Percentiles rank a stretch among this genome's conserved stretches.
These are phyloP conservation scores for Stomorhina lunata DNA, from an alignment of 2,888 invertebrate genomes.

Conservation along the genomic window DNA sequence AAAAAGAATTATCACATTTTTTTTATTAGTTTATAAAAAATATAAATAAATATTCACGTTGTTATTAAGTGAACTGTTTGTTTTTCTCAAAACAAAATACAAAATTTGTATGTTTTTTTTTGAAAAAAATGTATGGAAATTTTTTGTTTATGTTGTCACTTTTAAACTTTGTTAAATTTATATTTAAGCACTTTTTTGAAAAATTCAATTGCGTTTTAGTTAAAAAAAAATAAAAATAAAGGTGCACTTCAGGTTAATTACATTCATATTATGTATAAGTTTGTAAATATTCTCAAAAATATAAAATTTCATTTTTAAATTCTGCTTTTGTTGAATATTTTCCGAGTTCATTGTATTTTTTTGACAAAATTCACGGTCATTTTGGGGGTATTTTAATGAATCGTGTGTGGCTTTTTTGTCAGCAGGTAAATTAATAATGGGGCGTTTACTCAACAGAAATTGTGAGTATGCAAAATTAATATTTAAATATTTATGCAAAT, in stretches of 20 bases:
- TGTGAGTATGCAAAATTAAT: neutral
- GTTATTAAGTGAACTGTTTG: neutral
- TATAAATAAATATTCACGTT: no score
- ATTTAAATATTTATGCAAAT: neutral
- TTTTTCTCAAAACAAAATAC: neutral
- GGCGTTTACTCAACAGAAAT: neutral
- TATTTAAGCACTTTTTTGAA: neutral
- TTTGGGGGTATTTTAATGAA: neutral
- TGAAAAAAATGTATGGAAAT: neutral
- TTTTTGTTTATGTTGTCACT: neutral
- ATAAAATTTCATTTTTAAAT: neutral
- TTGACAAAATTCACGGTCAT: slow-evolving; percentile 40
- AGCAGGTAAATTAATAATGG: neutral
- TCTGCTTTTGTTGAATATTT: slow-evolving; percentile 17
- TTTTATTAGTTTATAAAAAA: neutral
- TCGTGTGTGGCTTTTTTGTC: neutral
- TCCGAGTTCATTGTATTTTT: slow-evolving; percentile 37
- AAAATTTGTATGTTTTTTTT: neutral
- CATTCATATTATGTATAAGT: neutral
- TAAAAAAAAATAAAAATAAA: no score
- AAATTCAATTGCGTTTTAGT: no score
- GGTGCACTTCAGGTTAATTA: slow-evolving; percentile 7
- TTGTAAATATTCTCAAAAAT: neutral
- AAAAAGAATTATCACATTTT: neutral
- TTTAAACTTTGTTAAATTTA: neutral